Evolutionary conservation across 2,797 vertebrate genomes (phyloP).

Genomic region (Yasuhikotakia modesta): DNA sequence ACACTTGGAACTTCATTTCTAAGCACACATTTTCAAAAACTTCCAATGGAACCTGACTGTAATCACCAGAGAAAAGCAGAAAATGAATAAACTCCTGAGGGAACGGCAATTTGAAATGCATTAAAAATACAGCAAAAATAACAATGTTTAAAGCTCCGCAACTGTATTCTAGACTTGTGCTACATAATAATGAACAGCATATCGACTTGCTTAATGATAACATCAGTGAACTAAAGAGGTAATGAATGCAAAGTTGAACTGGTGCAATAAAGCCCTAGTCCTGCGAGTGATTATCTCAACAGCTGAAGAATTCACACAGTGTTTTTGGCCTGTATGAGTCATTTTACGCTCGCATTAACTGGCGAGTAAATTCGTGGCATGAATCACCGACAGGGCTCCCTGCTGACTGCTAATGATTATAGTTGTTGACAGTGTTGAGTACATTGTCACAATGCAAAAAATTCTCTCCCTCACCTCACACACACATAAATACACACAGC

Average conservation of each 20-base stretch:
- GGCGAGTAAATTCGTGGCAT: constrained; percentile 66
- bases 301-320: constrained; percentile 61
- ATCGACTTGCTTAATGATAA: constrained; percentile 68
- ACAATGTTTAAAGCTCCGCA: constrained; percentile 11
- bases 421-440: constrained; percentile 17
- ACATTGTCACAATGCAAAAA: constrained; percentile 25
- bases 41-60: not conserved
- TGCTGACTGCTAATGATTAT: constrained; percentile 70
- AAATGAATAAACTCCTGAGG: not conserved
- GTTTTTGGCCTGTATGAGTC: constrained; percentile 67
- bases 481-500: not conserved
- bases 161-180: constrained; percentile 48
- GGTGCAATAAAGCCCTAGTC: constrained; percentile 61
- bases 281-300: constrained; percentile 66
- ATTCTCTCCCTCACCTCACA: constrained; percentile 5
- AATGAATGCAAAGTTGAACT: constrained; percentile 39
- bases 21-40: not conserved
- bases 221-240: constrained; percentile 48
- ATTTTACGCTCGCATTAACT: constrained; percentile 70
- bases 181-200: constrained; percentile 65
- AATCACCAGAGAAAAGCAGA: not conserved
- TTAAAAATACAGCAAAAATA: constrained; percentile 14
- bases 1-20: not conserved
- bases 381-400: constrained; percentile 65
- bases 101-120: constrained; percentile 45